phyloP scores from a whole-genome alignment of 2,797 vertebrate species.

The Semaprochilodus insignis region DNA sequence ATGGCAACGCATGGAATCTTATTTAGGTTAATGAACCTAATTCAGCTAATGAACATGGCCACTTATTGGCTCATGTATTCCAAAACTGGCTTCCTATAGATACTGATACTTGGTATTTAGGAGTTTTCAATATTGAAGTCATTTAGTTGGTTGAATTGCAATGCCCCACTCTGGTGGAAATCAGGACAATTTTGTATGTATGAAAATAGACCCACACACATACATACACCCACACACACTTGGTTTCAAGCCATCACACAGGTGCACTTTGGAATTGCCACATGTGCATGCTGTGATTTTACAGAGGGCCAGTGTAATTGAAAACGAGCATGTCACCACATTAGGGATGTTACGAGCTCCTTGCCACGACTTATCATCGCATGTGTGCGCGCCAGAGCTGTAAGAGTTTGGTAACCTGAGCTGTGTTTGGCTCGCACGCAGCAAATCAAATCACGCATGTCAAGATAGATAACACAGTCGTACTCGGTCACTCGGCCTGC shows the following conservation, averaged over 20 bases:
- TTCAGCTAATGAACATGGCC: no score
- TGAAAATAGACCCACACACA: background rate
- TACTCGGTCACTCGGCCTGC: conserved; percentile 33
- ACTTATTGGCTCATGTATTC: no score
- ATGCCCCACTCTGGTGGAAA: no score
- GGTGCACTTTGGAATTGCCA: conserved; percentile 19
- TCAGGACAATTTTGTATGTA: background rate
- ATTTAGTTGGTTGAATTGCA: no score
- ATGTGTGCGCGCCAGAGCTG: conserved; percentile 2
- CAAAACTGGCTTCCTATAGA: no score
- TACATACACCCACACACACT: background rate
- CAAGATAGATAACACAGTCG: conserved; percentile 48
- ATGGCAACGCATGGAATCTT: no score
- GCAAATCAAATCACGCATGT: conserved; percentile 53
- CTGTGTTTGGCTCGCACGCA: conserved; percentile 40
- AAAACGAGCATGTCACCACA: conserved; percentile 2
- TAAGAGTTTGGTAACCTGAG: conserved; percentile 23
- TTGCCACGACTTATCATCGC: conserved; percentile 14
- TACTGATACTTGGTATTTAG: no score
- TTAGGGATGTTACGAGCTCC: background rate
- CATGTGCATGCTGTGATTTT: conserved; percentile 3
- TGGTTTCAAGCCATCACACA: conserved; percentile 2
- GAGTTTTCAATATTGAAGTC: no score
- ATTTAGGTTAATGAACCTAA: no score
- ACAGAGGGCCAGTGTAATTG: background rate